Evolutionary conservation across 2,888 invertebrate species (phyloP), one percentile per base, ranked within the genome.

Genomic region (Mesochorus sp.): DNA sequence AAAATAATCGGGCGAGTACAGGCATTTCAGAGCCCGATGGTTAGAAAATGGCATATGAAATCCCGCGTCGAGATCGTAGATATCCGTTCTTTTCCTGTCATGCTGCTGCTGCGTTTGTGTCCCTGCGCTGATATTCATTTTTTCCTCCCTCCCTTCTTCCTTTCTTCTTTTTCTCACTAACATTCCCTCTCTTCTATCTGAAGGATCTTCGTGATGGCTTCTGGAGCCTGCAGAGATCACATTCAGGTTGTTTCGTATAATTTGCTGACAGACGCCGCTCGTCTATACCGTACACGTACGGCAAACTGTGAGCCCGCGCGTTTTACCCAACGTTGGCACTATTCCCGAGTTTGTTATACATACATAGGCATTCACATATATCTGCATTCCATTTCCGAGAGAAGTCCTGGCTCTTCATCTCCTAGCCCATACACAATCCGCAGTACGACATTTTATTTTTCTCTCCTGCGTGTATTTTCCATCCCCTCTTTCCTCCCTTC

Each of bases 361-460:
- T 5, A 17, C 10, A 59, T 4, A 57, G 6, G 5, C n/a, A 2
- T 42, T 24, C 21, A 19, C 55, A n/a, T 57, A 47, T 70, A 76
- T 70, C 57, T 61, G 31, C 61, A 59, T 76, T 61, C 64, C 34
- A 76, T 70, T 44, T 64, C 31, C 55, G 34, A 31, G 37, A 31
- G 28, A 34, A 28, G 14, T 34, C 44, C 34, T 28, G 72, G 8
- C 5, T 8, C 14, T 51, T 47, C 31, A 24, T 57, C 59, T 67
- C 59, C 24, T 42, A 31, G 31, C 17, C 42, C 8, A 12, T 37
- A 14, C 26, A 1, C 17, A 3, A 12, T 44, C 14, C 26, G 31
- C 24, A n/a, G 47, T 67, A 51, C 34, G 37, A 47, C 47, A n/a
- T 70, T 61, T 66, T 34, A 34, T 71, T 44, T 70, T 55, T 71